These are phyloP conservation scores for Ormyrus pomaceus DNA, from an alignment of 2,888 invertebrate genomes.

Conservation along the genomic window DNA sequence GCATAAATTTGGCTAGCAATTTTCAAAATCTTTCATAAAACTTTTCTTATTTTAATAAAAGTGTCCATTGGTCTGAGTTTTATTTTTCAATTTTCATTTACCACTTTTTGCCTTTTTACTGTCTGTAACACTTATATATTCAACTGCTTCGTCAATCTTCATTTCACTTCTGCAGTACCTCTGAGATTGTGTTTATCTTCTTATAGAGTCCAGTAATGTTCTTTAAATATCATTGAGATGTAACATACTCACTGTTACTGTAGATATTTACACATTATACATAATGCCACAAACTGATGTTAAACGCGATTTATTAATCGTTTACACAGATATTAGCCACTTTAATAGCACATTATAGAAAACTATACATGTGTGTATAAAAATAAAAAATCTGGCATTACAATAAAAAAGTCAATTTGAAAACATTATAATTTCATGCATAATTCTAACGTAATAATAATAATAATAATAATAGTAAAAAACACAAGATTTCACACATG, in stretches of 20 bases:
- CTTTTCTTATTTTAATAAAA: neutral
- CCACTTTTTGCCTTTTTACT: slow-evolving; percentile 31
- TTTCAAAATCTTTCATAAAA: slow-evolving; percentile 51
- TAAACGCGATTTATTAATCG: slow-evolving; percentile 19
- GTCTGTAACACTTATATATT: slow-evolving; percentile 15
- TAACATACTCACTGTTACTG: slow-evolving; percentile 37
- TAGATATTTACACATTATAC: slow-evolving; percentile 33
- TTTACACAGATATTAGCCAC: slow-evolving; percentile 31
- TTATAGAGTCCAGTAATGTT: slow-evolving; percentile 41
- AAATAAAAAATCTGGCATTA: slow-evolving; percentile 24
- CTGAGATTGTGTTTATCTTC: slow-evolving; percentile 45
- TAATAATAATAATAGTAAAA: slow-evolving; percentile 33
- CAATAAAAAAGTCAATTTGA: slow-evolving; percentile 25
- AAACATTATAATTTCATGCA: slow-evolving; percentile 34
- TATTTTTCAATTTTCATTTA: slow-evolving; percentile 9
- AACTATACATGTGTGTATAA: neutral
- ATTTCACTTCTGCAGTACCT: slow-evolving; percentile 33
- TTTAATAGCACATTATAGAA: slow-evolving; percentile 15
- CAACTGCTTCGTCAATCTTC: slow-evolving; percentile 40
- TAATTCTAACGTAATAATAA: slow-evolving; percentile 20
- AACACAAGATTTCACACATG: slow-evolving; percentile 24
- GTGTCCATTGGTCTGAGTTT: slow-evolving; percentile 22
- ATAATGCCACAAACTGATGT: slow-evolving; percentile 26
- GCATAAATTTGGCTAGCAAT: slow-evolving; percentile 74
- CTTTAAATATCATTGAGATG: slow-evolving; percentile 28